Evolutionary conservation across 2,888 invertebrate genomes (phyloP), one percentile per base, ranked within the genome.

Genomic region (Stenoptilia bipunctidactyla): DNA sequence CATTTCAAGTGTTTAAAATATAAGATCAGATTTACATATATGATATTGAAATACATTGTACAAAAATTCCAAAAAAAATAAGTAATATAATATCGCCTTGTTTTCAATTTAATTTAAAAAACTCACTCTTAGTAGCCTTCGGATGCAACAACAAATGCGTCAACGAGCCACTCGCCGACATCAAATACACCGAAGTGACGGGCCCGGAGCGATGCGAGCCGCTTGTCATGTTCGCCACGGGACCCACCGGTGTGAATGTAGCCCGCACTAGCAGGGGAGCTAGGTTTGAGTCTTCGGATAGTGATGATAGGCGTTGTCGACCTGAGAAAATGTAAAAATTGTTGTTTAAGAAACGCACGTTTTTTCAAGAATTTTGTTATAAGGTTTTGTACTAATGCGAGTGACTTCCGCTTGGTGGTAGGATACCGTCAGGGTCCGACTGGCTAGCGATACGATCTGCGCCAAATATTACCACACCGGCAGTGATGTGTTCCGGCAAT

Each of bases 141-240:
- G 94, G 95, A 54, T 96, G 93, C 59, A 97, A 85, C 63, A 93
- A 89, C 55, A 97, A 94, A 65, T 97, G 96, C 45, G 95, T 87
- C 49, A 98, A 87, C 40, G 89, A 89, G 15, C 97, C 97, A 58
- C 92, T 91, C 56, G 93, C 93, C 36, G 94, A 92, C 89, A 96
- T 91, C 14, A 95, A 87, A 65, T 92, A 95, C 14, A 96, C 76
- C 10, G 93, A 13, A 91, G 88, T 13, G 90, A 86, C 35, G 36
- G 42, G 12, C 90, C 13, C 56, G 48, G 36, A 13, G 48, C 48
- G 33, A 40, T 49, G 51, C 20, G 8, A 3, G 20, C 3, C 8
- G 4, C 52, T 61, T 48, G 57, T 86, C 58, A 94, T 93, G 9
- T 90, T 13, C 90, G 88, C n/a, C 90, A 86, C 35, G 15, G 41